A percentile compares a stretch with the other conserved stretches of the same genome.
Evolutionary conservation across 1,140 invertebrate genomes (phyloP).

Genomic region (Panagrolaimus sp.): DNA sequence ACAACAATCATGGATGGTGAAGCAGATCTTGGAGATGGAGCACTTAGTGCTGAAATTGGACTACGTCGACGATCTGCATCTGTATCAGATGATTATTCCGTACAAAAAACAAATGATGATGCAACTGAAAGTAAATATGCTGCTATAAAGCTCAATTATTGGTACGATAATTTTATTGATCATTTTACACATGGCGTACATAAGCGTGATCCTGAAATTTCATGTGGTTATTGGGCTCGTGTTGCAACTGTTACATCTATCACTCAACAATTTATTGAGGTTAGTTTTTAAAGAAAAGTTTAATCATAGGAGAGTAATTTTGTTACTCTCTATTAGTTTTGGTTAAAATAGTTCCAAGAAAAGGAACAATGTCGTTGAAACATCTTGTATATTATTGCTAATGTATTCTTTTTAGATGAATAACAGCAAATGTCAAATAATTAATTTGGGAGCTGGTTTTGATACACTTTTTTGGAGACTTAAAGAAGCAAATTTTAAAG

Average conservation of each 20-base stretch:
- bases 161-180: constrained; percentile 82
- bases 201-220: constrained; percentile 75
- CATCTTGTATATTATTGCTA: no score
- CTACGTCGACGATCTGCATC: constrained; percentile 46
- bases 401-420: constrained; percentile 31
- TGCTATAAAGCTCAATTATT: constrained; percentile 82
- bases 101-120: constrained; percentile 79
- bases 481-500: constrained; percentile 70
- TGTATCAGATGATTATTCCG: constrained; percentile 54
- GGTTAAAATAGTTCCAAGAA: no score
- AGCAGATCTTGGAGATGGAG: constrained; percentile 38
- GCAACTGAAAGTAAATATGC: constrained; percentile 87
- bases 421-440: constrained; percentile 68
- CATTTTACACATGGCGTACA: constrained; percentile 68
- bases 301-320: no score
- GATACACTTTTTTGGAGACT: constrained; percentile 92
- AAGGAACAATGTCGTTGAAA: no score
- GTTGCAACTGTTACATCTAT: constrained; percentile 70
- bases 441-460: constrained; percentile 92
- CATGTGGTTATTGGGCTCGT: constrained; percentile 89
- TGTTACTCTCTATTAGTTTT: no score
- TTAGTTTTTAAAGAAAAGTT: constrained; percentile 21
- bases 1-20: constrained; percentile 30
- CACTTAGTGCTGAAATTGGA: constrained; percentile 33
- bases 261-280: constrained; percentile 60